A percentile compares a stretch with the other conserved stretches of the same genome.
phyloP scores from a whole-genome alignment of 92 coral and sea anemone species.

The Phenganax stokvisi region DNA sequence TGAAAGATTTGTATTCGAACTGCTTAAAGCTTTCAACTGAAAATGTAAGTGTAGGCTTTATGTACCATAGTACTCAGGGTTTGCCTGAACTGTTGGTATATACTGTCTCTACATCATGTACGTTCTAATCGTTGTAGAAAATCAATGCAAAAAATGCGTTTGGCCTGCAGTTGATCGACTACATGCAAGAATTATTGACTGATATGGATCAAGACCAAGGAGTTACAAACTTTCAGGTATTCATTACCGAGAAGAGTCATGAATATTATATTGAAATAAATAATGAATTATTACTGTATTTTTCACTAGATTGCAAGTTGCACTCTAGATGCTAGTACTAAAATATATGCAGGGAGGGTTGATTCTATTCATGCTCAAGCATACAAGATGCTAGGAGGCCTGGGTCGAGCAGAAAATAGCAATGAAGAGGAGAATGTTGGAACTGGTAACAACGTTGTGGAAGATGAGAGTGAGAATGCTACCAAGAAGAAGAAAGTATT shows the following conservation, averaged over 20 bases:
- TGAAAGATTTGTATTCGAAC: conserved; percentile 88
- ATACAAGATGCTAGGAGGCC: conserved; percentile 91
- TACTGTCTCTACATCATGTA: neutral
- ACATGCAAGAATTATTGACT: conserved; percentile 88
- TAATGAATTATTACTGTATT: neutral
- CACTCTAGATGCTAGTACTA: conserved; percentile 96
- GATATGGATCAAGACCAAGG: conserved; percentile 81
- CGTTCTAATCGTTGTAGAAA: conserved; percentile 54
- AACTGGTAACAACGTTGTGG: conserved; percentile 29
- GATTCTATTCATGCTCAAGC: conserved; percentile 96
- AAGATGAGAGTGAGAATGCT: conserved; percentile 50
- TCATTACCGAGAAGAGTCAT: too few species aligned
- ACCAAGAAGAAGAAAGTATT: conserved; percentile 64
- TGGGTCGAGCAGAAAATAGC: conserved; percentile 80
- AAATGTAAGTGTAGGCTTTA: conserved; percentile 68
- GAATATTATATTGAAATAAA: neutral
- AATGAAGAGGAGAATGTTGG: conserved; percentile 52
- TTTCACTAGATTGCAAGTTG: conserved; percentile 76
- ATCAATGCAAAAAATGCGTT: conserved; percentile 98
- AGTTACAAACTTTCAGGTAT: conserved; percentile 92
- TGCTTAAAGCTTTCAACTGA: conserved; percentile 87
- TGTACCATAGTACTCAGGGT: neutral
- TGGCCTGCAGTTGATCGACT: conserved; percentile 87
- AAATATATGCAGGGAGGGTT: conserved; percentile 95
- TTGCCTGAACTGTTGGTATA: neutral